A percentile compares a stretch with the other conserved stretches of the same genome.
These are phyloP conservation scores for Barbus barbus DNA, from an alignment of 2,113 vertebrate species.

Conservation along the genomic window DNA sequence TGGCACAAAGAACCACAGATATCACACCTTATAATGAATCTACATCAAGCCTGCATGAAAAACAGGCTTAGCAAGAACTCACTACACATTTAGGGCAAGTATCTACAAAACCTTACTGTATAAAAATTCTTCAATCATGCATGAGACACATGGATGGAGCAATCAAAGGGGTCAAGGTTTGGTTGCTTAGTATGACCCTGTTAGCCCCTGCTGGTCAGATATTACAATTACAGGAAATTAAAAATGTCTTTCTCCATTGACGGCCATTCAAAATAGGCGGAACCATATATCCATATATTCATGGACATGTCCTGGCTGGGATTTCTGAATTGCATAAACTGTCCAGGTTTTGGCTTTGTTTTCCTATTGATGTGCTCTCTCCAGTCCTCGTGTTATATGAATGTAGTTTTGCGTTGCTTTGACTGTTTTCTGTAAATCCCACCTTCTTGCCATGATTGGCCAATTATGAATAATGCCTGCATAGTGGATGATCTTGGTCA, in stretches of 20 bases:
- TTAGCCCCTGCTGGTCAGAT: neutral
- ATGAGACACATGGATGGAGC: neutral
- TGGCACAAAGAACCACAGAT: neutral
- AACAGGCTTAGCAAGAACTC: neutral
- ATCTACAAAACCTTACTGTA: no score
- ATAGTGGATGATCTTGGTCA: no score
- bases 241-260: neutral
- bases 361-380: no score
- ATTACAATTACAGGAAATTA: neutral
- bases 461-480: no score
- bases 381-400: no score
- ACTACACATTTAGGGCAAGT: neutral
- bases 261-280: neutral
- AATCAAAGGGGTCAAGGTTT: neutral
- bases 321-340: no score
- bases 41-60: no score
- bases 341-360: no score
- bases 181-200: neutral
- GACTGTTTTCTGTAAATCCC: no score
- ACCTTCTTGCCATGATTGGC: no score
- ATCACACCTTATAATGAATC: conserved; percentile 10
- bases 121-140: neutral
- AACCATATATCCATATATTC: neutral
- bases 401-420: no score
- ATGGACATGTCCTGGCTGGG: neutral